Evolutionary conservation across 2,888 invertebrate species (phyloP).

Genomic region (Polia nebulosa): DNA sequence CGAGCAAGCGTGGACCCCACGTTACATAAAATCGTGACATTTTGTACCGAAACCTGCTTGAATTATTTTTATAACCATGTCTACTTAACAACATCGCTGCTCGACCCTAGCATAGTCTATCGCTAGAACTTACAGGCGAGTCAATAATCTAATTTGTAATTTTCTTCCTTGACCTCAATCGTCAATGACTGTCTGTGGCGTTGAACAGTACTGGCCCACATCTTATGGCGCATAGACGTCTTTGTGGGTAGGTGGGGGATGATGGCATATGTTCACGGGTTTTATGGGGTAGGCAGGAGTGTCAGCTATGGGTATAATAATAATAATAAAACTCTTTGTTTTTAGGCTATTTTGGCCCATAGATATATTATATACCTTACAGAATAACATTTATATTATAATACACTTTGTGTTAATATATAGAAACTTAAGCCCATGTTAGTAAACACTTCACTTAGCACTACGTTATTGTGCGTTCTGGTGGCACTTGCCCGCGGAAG

Average conservation of each 20-base stretch:
- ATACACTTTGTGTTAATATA: too few species aligned
- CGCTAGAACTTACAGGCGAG: constrained; percentile 59
- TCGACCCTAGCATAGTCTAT: constrained; percentile 44
- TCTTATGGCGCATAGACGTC: constrained; percentile 35
- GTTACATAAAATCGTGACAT: too few species aligned
- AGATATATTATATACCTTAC: too few species aligned
- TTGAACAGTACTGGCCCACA: constrained; percentile 48
- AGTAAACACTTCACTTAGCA: too few species aligned
- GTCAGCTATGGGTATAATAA: neutral
- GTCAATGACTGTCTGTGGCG: constrained; percentile 64
- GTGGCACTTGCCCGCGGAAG: too few species aligned
- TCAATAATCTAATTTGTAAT: constrained; percentile 81
- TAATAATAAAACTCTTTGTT: too few species aligned
- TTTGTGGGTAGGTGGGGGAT: constrained; percentile 5
- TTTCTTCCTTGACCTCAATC: constrained; percentile 80
- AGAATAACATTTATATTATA: too few species aligned
- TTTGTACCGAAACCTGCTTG: too few species aligned
- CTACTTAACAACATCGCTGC: constrained; percentile 1
- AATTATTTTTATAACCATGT: neutral
- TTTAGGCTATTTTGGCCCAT: too few species aligned
- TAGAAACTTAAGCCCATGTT: too few species aligned
- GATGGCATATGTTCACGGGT: neutral
- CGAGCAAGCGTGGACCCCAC: too few species aligned
- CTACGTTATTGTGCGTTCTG: too few species aligned
- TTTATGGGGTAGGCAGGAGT: constrained; percentile 9